These are phyloP conservation scores for Apamea crenata DNA, from an alignment of 2,888 invertebrate species.

Conservation along the genomic window DNA sequence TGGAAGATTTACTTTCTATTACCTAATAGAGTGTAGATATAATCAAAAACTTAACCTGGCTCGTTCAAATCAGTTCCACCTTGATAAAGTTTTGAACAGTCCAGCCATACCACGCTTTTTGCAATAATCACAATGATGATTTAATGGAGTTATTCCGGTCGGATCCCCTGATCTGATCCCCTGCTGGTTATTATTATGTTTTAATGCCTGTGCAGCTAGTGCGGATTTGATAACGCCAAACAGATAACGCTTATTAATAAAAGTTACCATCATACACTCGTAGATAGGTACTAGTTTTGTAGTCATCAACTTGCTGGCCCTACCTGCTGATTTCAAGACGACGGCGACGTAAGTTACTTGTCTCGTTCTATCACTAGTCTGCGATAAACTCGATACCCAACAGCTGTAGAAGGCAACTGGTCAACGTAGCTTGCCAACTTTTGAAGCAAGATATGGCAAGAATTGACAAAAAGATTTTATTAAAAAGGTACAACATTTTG, in stretches of 20 bases:
- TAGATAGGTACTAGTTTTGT: background rate
- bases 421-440: constrained; percentile 24
- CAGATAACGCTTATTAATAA: background rate
- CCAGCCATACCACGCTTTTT: background rate
- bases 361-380: background rate
- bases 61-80: background rate
- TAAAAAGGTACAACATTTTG: background rate
- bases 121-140: background rate
- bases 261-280: background rate
- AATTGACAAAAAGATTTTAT: background rate
- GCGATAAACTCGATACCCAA: background rate
- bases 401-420: background rate
- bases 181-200: too few species aligned
- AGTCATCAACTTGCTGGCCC: background rate
- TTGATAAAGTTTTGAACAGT: background rate
- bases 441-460: constrained; percentile 1
- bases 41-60: background rate
- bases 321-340: background rate
- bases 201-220: too few species aligned
- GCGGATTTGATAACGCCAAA: constrained; percentile 1
- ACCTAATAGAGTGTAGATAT: background rate
- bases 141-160: background rate
- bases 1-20: background rate
- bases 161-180: too few species aligned
- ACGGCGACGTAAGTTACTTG: background rate